These are phyloP conservation scores for cattle (Bos taurus) DNA, from an alignment of 2,113 vertebrate genomes.

Conservation along the genomic window ARS-UCD2.0 NC_037343.1:32889001-32889500, in stretches of 20 bases:
- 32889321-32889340: neutral
- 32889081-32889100: rapidly evolving
- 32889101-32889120: neutral
- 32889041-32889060: neutral
- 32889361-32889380: neutral
- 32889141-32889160: neutral
- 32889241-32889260: neutral
- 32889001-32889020: neutral
- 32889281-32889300: neutral
- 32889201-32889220: neutral
- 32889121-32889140: neutral
- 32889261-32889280: neutral
- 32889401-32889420: neutral
- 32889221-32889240: too few species aligned
- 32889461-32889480: neutral
- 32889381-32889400: neutral
- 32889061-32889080: neutral
- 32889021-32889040: neutral
- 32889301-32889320: too few species aligned
- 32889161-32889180: rapidly evolving
- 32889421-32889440: rapidly evolving
- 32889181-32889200: neutral
- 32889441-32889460: neutral
- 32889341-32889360: neutral
- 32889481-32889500: neutral